Percentiles rank a stretch among this genome's conserved stretches.
These are phyloP conservation scores for Steinernema hermaphroditum DNA, from an alignment of 2,888 invertebrate species.

Conservation along the genomic window DNA sequence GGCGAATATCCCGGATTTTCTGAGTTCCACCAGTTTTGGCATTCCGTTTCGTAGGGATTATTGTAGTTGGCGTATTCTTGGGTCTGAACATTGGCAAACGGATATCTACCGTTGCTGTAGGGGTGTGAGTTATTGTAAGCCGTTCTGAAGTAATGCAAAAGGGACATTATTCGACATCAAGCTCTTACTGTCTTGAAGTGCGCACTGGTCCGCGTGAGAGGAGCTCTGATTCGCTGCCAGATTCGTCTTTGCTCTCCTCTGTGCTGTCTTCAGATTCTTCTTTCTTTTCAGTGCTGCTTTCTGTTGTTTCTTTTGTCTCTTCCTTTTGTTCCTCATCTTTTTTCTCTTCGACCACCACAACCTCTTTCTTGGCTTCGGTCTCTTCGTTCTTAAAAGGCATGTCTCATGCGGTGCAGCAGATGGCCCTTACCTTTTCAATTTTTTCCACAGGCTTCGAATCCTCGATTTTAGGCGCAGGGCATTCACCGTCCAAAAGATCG, in stretches of 20 bases:
- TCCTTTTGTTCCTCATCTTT: constrained; percentile 40
- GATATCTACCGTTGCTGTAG: constrained; percentile 9
- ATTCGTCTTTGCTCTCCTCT: constrained; percentile 24
- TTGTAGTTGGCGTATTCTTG: constrained; percentile 24
- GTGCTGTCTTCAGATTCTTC: constrained; percentile 34
- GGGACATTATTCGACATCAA: not conserved
- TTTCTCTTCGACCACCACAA: not conserved
- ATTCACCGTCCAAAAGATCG: constrained; percentile 52
- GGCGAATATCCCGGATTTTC: constrained; percentile 21
- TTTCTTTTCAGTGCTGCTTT: constrained; percentile 6
- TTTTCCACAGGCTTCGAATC: constrained; percentile 34
- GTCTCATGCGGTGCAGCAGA: not conserved
- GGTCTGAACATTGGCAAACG: constrained; percentile 7
- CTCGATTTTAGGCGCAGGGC: constrained; percentile 6
- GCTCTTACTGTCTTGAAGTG: constrained; percentile 38
- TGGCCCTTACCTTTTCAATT: constrained; percentile 34
- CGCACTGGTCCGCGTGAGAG: constrained; percentile 63
- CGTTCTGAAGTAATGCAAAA: not conserved
- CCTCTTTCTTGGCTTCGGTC: constrained; percentile 34
- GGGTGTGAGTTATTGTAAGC: not conserved
- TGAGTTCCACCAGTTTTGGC: constrained; percentile 25
- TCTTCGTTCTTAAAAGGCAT: constrained; percentile 5
- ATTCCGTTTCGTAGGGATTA: constrained; percentile 25
- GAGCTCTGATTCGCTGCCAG: constrained; percentile 50
- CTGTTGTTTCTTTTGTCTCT: constrained; percentile 35